phyloP scores from a whole-genome alignment of 2,797 vertebrate species.

The Anguilla marmorata region DNA sequence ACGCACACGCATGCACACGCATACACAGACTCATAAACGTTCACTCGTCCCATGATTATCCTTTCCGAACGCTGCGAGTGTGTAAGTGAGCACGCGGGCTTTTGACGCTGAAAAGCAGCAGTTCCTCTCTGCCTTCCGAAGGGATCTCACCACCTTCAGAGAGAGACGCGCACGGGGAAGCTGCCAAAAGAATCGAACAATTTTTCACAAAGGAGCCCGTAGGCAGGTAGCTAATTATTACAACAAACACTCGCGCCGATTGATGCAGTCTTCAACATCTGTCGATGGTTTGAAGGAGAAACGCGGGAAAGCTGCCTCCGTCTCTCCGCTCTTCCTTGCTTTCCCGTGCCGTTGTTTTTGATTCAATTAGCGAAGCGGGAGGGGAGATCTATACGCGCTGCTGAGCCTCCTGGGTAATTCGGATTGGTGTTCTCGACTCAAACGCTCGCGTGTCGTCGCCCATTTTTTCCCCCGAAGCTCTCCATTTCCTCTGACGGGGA shows the following conservation, averaged over 20 bases:
- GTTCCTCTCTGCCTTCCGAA: not conserved
- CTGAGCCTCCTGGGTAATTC: not conserved
- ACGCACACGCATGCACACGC: not conserved
- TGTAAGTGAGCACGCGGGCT: not conserved
- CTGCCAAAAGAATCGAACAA: not conserved
- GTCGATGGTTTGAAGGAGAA: not conserved
- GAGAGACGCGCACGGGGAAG: not conserved
- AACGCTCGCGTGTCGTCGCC: not conserved
- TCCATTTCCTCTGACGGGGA: not conserved
- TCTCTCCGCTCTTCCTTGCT: not conserved
- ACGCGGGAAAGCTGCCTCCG: not conserved
- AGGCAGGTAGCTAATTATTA: constrained; percentile 32
- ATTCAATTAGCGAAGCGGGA: constrained; percentile 20
- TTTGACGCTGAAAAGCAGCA: not conserved
- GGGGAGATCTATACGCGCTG: not conserved
- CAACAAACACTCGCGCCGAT: constrained; percentile 6
- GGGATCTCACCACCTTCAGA: not conserved
- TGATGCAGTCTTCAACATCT: constrained; percentile 9
- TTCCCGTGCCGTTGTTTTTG: constrained; percentile 12
- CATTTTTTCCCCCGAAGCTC: not conserved
- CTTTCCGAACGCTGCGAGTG: not conserved
- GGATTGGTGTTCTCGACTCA: not conserved
- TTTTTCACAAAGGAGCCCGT: not conserved
- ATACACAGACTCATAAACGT: not conserved
- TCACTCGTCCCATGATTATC: not conserved